These are phyloP conservation scores for Chrysemys picta DNA, from an alignment of 2,113 vertebrate species.

Conservation along the genomic window DNA sequence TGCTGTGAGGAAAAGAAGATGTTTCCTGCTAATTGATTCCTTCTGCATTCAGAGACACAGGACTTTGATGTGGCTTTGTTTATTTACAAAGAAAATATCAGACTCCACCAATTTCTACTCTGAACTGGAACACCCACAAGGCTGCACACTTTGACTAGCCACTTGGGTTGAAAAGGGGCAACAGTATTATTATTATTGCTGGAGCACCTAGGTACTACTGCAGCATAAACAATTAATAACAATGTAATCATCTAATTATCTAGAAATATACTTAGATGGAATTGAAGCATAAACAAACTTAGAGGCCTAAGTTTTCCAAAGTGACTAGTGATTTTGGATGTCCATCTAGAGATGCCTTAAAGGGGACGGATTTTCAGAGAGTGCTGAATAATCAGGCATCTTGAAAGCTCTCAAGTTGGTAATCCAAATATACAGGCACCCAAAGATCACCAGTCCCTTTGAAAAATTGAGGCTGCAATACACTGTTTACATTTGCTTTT, in stretches of 20 bases:
- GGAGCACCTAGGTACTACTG: neutral
- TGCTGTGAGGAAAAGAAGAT: too few relatives aligned
- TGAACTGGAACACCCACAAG: too few relatives aligned
- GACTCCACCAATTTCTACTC: neutral
- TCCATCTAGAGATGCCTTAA: neutral
- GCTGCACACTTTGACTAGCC: too few relatives aligned
- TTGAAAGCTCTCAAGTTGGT: neutral
- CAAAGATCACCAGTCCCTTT: neutral
- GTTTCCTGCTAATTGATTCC: too few relatives aligned
- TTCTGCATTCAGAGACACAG: neutral
- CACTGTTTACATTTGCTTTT: neutral
- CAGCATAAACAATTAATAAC: neutral
- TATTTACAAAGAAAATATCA: neutral
- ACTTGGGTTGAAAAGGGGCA: too few relatives aligned
- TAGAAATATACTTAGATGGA: neutral
- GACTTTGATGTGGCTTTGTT: neutral
- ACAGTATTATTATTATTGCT: neutral
- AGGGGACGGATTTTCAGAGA: neutral
- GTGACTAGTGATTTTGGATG: neutral
- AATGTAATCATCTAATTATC: neutral
- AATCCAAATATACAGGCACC: neutral
- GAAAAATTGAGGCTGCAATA: neutral
- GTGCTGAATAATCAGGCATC: neutral
- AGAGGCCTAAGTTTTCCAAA: neutral
- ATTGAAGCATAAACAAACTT: neutral